Evolutionary conservation across 2,113 vertebrate genomes (phyloP), one percentile per base, ranked within the genome.

Genomic region (Cynocephalus volans): DNA sequence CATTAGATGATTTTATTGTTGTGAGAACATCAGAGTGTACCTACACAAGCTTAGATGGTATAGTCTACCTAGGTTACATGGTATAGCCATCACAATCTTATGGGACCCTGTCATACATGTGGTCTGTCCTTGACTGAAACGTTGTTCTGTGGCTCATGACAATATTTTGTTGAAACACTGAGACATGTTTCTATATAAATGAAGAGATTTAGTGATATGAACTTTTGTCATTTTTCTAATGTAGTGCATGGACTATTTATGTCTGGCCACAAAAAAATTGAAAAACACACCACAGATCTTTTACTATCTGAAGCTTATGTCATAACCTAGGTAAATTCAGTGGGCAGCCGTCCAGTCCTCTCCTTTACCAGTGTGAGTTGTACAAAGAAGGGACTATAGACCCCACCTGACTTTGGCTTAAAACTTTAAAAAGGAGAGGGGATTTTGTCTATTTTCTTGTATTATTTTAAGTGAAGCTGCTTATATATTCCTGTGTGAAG

Each of bases 141-240:
- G 41, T 41, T 41, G 41, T 41, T 41, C 41, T 41, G 41, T 41
- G 41, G 41, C 41, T 41, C 41, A 41, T 41, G 41, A 41, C 41
- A 41, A 41, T 41, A 72, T 77, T 80, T 72, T 76, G 19, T 69
- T 36, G 48, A 86, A 81, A 56, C 11, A 56, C 18, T 64, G 75
- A 64, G n/a, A 76, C 23, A 72, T 52, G 21, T 31, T 48, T 58
- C 31, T 14, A 41, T 45, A 26, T 50, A 88, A 56, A 31, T 23
- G 26, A 48, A 76, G 26, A 19, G 23, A 36, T 87, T 82, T 69
- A 82, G 8, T 82, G 75, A 82, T 56, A 24, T 12, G 58, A 85
- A 60, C 48, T 83, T 84, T 52, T 58, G 18, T 77, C 54, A 62
- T 83, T 88, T 97, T 82, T 69, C 50, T 81, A 76, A 82, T 36